Evolutionary conservation across 2,113 vertebrate genomes (phyloP).

Genomic region (Vidua chalybeata): DNA sequence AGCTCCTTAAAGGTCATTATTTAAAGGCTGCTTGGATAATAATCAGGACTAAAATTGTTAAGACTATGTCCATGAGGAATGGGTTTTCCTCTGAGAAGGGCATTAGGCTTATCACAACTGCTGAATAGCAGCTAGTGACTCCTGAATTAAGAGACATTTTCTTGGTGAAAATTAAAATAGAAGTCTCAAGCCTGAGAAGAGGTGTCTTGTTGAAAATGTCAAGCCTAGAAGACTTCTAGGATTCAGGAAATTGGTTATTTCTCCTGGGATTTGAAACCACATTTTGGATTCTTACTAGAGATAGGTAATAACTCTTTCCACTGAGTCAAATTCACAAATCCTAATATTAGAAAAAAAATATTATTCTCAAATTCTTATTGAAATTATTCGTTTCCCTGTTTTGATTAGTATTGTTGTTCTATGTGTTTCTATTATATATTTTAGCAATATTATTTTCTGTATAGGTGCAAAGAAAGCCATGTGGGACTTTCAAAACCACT

Average conservation of each 20-base stretch:
- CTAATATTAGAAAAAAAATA: background rate
- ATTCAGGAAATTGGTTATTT: conserved; percentile 21
- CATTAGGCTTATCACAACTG: background rate
- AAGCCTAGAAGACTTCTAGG: background rate
- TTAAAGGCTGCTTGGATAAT: background rate
- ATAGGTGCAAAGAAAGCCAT: background rate
- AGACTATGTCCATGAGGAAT: background rate
- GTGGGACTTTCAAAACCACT: background rate
- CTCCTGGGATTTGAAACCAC: background rate
- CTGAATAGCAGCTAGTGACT: background rate
- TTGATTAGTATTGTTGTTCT: background rate
- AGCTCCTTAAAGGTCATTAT: background rate
- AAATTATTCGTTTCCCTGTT: background rate
- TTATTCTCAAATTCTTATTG: background rate
- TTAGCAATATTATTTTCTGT: background rate
- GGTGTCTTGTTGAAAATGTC: conserved; percentile 26
- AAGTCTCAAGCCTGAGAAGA: background rate
- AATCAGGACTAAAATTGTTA: background rate
- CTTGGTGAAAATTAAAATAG: conserved; percentile 13
- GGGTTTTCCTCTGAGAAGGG: background rate
- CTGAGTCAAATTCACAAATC: background rate
- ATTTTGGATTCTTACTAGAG: conserved; percentile 6
- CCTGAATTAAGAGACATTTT: conserved; percentile 17
- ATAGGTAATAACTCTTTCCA: background rate
- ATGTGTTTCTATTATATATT: background rate